Evolutionary conservation across 1,140 invertebrate species (phyloP), one percentile per base, ranked within the genome.

Genomic region (Drosophila ercepeae): DNA sequence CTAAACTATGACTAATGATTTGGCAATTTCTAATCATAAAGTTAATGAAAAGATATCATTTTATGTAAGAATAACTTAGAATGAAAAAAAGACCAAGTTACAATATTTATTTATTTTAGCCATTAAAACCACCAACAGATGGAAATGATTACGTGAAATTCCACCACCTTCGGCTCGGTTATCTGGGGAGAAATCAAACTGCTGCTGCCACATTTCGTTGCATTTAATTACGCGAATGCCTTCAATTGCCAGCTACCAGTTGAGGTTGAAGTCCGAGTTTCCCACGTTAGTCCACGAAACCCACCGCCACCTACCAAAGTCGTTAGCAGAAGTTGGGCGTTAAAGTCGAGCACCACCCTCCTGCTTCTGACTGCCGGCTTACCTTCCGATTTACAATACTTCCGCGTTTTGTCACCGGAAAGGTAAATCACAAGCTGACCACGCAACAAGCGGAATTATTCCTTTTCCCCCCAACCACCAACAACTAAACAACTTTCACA

Each of bases 371-470:
- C 36, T 39, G 36, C 36, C 36, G 11, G 29, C 29, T 29, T 21
- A 8, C 68, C 44, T 13, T 48, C 76, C 67, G 48, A 81, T 49
- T 81, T 86, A 65, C 82, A 81, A 65, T 71, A 72, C 76, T 86
- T 84, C 79, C 81, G 81, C 72, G 75, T 76, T 81, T 81, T 86
- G 81, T 88, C 81, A 86, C 81, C 76, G 81, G 81, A 86, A 86
- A 88, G 81, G 81, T 86, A 86, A 86, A 86, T 88, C 81, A 86
- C 82, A 51, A 88, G 67, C 72, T 84, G 79, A 81, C 81, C 81
- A 84, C 59, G 81, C 81, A 86, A 86, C 81, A 88, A 86, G 81
- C 81, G 42, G 71, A 81, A 76, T 81, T 81, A 76, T 69, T 49
- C 9, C 41, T 73, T 78, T 45, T 58, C 23, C 45, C 58, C 53